Percentiles rank a stretch among this genome's conserved stretches.
phyloP scores from a whole-genome alignment of 2,113 vertebrate genomes.

The Mormoops blainvillei region DNA sequence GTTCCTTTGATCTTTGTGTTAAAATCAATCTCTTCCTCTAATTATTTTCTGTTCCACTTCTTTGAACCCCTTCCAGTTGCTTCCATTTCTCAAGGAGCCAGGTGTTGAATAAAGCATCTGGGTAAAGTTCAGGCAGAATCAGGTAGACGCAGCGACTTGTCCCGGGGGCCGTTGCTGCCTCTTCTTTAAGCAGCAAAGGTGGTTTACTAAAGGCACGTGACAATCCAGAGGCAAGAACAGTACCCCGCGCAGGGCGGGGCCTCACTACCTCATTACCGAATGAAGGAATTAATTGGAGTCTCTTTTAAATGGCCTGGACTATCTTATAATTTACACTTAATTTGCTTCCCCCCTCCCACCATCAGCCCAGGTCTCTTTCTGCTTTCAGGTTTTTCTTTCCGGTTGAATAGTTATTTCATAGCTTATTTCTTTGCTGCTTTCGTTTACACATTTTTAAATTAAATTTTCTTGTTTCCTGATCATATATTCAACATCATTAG shows the following conservation, averaged over 20 bases:
- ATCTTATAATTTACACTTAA: not conserved
- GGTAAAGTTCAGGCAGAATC: not conserved
- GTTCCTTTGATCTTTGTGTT: slow-evolving; percentile 60
- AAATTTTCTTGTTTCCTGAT: slow-evolving; percentile 9
- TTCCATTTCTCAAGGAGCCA: slow-evolving; percentile 22
- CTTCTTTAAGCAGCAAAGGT: not conserved
- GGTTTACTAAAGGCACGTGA: not conserved
- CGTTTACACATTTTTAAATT: slow-evolving; percentile 10
- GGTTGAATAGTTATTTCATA: not conserved
- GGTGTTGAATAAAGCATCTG: not conserved
- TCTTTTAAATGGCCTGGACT: not conserved
- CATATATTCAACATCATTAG: slow-evolving; percentile 14
- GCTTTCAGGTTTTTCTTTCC: not conserved
- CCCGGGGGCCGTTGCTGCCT: not conserved
- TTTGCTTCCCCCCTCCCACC: not conserved
- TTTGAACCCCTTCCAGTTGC: slow-evolving; percentile 50
- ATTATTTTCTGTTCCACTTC: slow-evolving; percentile 59
- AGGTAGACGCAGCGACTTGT: not conserved
- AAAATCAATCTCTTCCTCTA: slow-evolving; percentile 54
- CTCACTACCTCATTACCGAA: not conserved
- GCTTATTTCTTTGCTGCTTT: slow-evolving; percentile 1
- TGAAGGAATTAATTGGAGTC: not conserved
- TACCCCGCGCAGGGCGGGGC: not conserved
- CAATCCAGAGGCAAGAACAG: not conserved
- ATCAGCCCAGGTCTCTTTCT: not conserved